Evolutionary conservation across 2,888 invertebrate genomes (phyloP), one percentile per base, ranked within the genome.

Genomic region (Chouioia cunea): DNA sequence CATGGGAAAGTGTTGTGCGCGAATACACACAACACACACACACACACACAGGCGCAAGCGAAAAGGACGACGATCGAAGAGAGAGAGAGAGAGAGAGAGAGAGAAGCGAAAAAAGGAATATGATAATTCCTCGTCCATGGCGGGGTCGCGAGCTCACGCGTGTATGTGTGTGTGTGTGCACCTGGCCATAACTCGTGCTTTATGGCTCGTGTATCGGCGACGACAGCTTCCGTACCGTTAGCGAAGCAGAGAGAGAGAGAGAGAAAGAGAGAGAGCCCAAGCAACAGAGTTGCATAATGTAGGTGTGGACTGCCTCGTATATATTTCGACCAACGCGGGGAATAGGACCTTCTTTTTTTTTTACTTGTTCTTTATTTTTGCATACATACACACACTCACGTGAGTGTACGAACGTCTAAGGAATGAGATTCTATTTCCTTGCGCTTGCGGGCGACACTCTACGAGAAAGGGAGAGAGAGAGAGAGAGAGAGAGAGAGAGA

Each of bases 1-100:
- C 53, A 65, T 23, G 50, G 79, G 80, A 81, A 81, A 81, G 81
- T 80, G 76, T 78, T 74, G 76, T 66, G 73, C 73, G 57, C 58
- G 43, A 58, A 58, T 15, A 23, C 22, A 20, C 12, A 53, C 47
- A 16, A 36, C 23, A 62, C 1, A 56, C 15, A 60, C 23, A 20
- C 3, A 27, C 12, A 23, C 18, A 46, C 2, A 23, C 14, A 23
- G 20, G 44, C 4, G 36, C 4, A 22, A 8, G n/a, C 2, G 15
- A 15, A 12, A 20, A 20, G 46, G 10, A 44, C 6, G 16, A 8
- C 57, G 43, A 18, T 36, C 36, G 36, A 36, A 36, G 10, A 12
- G 6, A 36, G 2, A 27, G 27, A 27, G 27, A 6, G 6, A 6
- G 27, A 27, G 27, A 27, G 27, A 27, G 27, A 27, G 27, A 27